Conservation (phyloP, 2,113 vertebrate species). For the Corydoras sp. region DNA sequence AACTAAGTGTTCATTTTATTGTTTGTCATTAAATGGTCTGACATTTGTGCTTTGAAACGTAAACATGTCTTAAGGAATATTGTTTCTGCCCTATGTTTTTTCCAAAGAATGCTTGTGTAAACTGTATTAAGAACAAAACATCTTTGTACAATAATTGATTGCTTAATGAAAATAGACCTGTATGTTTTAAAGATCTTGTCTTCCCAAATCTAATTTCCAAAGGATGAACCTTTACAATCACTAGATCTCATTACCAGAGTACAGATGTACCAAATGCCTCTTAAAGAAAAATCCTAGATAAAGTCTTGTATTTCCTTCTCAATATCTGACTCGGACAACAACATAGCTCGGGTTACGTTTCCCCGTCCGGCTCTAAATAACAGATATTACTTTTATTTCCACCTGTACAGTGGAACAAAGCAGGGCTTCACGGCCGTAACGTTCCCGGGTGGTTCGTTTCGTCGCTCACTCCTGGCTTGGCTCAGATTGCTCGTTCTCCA, state of each 20-base stretch:
- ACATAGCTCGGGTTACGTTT: not conserved
- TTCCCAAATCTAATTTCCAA: too few relatives aligned
- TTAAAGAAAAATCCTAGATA: not conserved
- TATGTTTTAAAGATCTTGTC: too few relatives aligned
- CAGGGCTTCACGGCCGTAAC: conserved; percentile 13
- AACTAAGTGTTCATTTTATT: too few relatives aligned
- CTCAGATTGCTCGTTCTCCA: conserved; percentile 45
- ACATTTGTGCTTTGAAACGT: too few relatives aligned
- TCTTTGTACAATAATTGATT: too few relatives aligned
- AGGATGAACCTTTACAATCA: not conserved
- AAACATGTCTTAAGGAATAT: too few relatives aligned
- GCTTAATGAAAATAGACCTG: too few relatives aligned
- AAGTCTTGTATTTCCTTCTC: not conserved
- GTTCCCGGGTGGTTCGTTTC: conserved; percentile 27
- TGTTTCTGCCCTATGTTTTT: too few relatives aligned
- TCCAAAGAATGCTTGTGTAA: too few relatives aligned
- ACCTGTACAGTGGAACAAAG: conserved; percentile 26
- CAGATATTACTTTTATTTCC: conserved; percentile 16
- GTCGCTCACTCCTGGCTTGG: conserved; percentile 26
- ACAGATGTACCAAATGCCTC: not conserved
- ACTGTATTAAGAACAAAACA: too few relatives aligned
- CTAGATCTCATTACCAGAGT: not conserved
- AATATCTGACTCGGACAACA: not conserved
- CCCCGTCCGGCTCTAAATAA: conserved; percentile 1
- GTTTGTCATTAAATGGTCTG: too few relatives aligned